Base-by-base conservation (phyloP, 2,797 vertebrate genomes). In the Argyrosomus regius region DNA sequence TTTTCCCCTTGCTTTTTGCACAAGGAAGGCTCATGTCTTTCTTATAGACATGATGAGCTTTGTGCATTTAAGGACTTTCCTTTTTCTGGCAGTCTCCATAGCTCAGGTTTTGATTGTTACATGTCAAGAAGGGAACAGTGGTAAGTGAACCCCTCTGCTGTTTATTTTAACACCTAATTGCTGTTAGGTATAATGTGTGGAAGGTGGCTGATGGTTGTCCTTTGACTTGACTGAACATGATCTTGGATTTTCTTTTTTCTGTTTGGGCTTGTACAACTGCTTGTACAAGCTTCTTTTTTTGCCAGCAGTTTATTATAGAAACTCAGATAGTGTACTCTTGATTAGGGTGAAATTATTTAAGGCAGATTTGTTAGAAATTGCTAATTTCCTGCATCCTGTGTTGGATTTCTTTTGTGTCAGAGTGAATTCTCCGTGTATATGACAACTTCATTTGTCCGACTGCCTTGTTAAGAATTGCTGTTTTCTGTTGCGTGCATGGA, bases 41-140 rank as follows among this genome's bases (percentile, higher is more conserved):
- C 80, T 92, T 92, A 78, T 94, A 94, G 95, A 95, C 94, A 96
- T 90, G 94, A 95, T 91, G 94, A 86, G 81, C 84, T 93, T 89
- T 86, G 85, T 92, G 89, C 93, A 92, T 93, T 94, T 92, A 89
- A 94, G 95, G 95, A 96, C 77, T 94, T 94, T 94, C 75, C 48
- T 95, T 86, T 93, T 95, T 88, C 92, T 96, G 87, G 84, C 86
- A 78, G 83, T 94, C 89, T 95, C 93, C 59, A 28, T 81, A 41
- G 88, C 88, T 88, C 93, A 93, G 75, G 81, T 95, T 91, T 90
- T 94, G 84, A 90, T 94, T 87, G 94, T 95, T 62, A 93, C 87
- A 92, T 94, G 95, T 92, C 95, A 96, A 84, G 93, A 93, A 0
- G 88, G 41, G 46, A 89, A 20, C 81, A 89, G 88, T 85, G 95